Conservation (phyloP, 2,797 vertebrate genomes). For the Karalla daura region DNA sequence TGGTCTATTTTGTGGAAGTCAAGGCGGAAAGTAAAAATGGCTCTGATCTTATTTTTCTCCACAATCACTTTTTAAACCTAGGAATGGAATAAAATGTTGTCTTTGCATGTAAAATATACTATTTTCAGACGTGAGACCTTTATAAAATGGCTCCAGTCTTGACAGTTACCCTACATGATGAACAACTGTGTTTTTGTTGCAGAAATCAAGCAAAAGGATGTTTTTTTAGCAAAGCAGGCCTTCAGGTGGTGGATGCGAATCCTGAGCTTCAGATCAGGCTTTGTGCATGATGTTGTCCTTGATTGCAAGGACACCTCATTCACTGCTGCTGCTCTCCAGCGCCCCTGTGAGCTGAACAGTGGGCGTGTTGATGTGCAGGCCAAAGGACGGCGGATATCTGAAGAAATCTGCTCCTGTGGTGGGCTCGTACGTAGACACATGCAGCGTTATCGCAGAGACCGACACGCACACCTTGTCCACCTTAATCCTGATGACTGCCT, state of each 20-base stretch:
- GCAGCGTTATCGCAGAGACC: slow-evolving; percentile 11
- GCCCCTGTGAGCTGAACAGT: not conserved
- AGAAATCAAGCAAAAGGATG: not conserved
- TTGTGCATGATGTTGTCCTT: slow-evolving; percentile 16
- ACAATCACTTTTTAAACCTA: too few species aligned
- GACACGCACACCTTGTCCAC: not conserved
- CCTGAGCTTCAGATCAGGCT: slow-evolving; percentile 5
- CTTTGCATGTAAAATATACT: too few species aligned
- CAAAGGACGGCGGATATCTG: not conserved
- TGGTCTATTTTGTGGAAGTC: not conserved
- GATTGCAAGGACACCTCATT: slow-evolving; percentile 30
- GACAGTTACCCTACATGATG: too few species aligned
- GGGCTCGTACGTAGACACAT: not conserved
- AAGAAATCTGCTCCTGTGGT: slow-evolving; percentile 9
- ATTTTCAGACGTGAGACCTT: too few species aligned
- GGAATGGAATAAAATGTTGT: too few species aligned
- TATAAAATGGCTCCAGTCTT: too few species aligned
- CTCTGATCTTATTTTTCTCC: too few species aligned
- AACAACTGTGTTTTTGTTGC: too few species aligned
- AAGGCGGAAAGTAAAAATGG: not conserved
- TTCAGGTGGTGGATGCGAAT: too few species aligned
- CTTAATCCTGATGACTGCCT: slow-evolving; percentile 22
- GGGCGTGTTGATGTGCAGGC: not conserved
- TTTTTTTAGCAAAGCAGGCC: slow-evolving; percentile 17
- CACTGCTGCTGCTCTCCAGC: slow-evolving; percentile 17